Conservation (phyloP, 2,888 invertebrate genomes). For the Apeira syringaria region DNA sequence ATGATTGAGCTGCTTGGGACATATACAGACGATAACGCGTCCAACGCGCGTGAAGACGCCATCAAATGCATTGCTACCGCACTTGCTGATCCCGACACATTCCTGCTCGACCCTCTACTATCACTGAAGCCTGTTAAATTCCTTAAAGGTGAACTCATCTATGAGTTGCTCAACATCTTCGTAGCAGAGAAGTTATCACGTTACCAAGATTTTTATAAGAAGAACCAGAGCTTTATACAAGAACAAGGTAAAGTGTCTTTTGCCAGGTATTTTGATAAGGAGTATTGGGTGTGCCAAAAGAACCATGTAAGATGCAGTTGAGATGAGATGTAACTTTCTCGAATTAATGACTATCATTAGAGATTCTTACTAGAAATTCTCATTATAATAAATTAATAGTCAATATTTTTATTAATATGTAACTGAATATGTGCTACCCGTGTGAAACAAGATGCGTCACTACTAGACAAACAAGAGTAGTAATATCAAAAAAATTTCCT, state of each 20-base stretch:
- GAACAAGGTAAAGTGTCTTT: constrained; percentile 86
- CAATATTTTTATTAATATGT: too few relatives aligned
- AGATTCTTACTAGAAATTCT: too few relatives aligned
- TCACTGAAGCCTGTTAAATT: constrained; percentile 97
- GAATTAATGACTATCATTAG: too few relatives aligned
- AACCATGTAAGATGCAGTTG: too few relatives aligned
- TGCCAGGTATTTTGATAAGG: too few relatives aligned
- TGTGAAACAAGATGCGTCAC: too few relatives aligned
- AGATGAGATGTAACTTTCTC: too few relatives aligned
- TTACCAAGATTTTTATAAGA: constrained; percentile 95
- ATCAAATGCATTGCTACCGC: constrained; percentile 98
- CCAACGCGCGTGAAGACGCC: constrained; percentile 98
- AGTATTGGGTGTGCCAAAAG: too few relatives aligned
- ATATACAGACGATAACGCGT: constrained; percentile 98
- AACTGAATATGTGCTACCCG: too few relatives aligned
- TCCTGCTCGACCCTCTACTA: constrained; percentile 96
- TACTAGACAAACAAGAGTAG: too few relatives aligned
- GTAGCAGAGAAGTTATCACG: constrained; percentile 97
- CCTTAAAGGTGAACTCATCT: constrained; percentile 96
- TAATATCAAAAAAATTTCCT: too few relatives aligned
- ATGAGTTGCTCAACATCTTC: constrained; percentile 96
- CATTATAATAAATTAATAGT: too few relatives aligned
- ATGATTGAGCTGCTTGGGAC: constrained; percentile 98
- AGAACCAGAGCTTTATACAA: constrained; percentile 95
- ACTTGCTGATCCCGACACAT: constrained; percentile 96